Conservation (phyloP, 2,113 vertebrate genomes). For the Lethenteron reissneri region DNA sequence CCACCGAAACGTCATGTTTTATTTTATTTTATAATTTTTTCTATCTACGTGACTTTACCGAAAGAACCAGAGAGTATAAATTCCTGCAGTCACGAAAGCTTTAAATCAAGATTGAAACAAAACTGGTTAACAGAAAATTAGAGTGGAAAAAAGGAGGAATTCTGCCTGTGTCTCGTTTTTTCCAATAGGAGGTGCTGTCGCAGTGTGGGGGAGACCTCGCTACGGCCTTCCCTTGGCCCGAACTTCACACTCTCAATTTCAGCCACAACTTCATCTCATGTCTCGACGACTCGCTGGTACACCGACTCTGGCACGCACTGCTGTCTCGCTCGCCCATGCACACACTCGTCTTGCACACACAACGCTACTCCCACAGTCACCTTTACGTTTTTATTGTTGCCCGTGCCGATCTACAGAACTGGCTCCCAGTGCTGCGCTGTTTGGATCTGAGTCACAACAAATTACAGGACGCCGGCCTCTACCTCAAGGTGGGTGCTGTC, state of each 20-base stretch:
- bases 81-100: no score
- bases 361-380: no score
- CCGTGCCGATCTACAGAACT: neutral
- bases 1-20: no score
- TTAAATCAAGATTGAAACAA: no score
- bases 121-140: no score
- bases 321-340: no score
- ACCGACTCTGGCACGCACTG: slow-evolving; percentile 16
- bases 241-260: slow-evolving; percentile 68
- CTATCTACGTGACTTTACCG: no score
- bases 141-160: no score
- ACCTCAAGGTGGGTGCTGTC: neutral
- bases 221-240: slow-evolving; percentile 73
- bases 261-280: slow-evolving; percentile 55
- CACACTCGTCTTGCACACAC: no score
- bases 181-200: slow-evolving; percentile 56
- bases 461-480: neutral
- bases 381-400: neutral
- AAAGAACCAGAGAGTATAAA: no score
- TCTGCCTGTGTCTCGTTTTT: no score
- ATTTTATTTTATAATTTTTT: no score
- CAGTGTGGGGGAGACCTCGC: slow-evolving; percentile 76
- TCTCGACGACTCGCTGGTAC: slow-evolving; percentile 67
- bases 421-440: neutral
- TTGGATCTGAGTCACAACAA: slow-evolving; percentile 5